Evolutionary conservation across 2,797 vertebrate species (phyloP).

Genomic region (Chiroxiphia lanceolata): DNA sequence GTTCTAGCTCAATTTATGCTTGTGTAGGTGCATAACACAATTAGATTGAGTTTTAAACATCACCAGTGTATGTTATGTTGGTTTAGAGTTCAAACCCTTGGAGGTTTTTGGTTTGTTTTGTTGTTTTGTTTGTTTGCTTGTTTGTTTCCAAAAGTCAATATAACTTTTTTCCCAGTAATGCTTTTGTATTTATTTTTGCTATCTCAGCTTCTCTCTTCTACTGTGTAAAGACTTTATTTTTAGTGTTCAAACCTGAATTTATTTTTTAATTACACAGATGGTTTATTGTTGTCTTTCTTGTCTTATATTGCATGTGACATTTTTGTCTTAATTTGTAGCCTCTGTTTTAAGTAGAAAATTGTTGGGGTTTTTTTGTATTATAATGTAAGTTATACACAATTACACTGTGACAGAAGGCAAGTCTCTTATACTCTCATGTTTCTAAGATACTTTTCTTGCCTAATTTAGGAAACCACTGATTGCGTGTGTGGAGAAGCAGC

Average conservation of each 20-base stretch:
- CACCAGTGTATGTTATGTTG: not conserved
- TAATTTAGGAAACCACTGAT: constrained; percentile 78
- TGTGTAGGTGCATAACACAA: not conserved
- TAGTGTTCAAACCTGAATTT: not conserved
- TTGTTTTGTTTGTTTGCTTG: not conserved
- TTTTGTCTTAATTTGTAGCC: not conserved
- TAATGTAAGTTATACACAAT: not conserved
- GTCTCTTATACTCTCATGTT: not conserved
- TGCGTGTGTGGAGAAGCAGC: constrained; percentile 82
- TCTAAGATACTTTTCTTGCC: not conserved
- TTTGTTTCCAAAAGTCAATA: not conserved
- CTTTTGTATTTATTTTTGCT: not conserved
- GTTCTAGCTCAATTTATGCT: not conserved
- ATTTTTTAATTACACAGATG: not conserved
- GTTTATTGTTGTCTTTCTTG: not conserved
- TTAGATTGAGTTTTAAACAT: not conserved
- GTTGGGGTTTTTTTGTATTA: not conserved
- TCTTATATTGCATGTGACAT: fast-evolving
- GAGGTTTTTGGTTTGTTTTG: not conserved
- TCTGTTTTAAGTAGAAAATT: not conserved
- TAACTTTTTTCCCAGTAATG: not conserved
- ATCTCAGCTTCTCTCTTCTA: not conserved
- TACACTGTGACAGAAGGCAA: not conserved
- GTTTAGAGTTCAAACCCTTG: not conserved
- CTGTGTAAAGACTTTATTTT: not conserved